Percentiles rank a stretch among this genome's conserved stretches.
Conservation (phyloP, 2,797 vertebrate species). For the Linurgus olivaceus region DNA sequence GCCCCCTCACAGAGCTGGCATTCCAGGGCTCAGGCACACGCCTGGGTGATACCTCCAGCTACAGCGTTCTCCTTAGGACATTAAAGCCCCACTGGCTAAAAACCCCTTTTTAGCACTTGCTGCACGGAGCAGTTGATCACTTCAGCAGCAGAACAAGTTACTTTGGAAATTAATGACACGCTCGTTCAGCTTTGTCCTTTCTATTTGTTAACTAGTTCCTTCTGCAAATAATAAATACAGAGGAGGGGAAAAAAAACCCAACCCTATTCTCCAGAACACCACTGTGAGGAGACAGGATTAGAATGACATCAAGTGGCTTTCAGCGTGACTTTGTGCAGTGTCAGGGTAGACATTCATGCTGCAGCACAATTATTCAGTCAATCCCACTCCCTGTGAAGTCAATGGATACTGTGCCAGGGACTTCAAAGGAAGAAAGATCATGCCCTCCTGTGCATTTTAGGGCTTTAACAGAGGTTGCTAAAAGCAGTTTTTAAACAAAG, state of each 20-base stretch:
- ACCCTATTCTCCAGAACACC: not conserved
- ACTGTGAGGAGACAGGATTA: constrained; percentile 8
- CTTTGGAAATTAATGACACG: constrained; percentile 30
- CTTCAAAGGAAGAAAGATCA: constrained; percentile 62
- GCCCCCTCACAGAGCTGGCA: not conserved
- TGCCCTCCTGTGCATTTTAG: constrained; percentile 56
- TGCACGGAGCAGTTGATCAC: not conserved
- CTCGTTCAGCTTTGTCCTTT: not conserved
- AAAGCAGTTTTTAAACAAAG: constrained; percentile 60
- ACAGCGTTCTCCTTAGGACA: not conserved
- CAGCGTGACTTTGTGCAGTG: constrained; percentile 41
- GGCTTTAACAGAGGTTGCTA: constrained; percentile 34
- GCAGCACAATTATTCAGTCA: constrained; percentile 49
- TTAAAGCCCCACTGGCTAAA: not conserved
- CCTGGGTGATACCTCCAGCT: not conserved
- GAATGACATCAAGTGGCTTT: constrained; percentile 52
- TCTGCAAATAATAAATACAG: constrained; percentile 35
- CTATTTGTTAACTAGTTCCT: constrained; percentile 31
- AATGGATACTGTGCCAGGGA: constrained; percentile 51
- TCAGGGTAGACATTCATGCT: constrained; percentile 35
- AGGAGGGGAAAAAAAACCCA: not conserved
- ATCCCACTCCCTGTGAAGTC: constrained; percentile 49
- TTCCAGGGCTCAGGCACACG: not conserved
- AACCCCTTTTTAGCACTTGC: not conserved
- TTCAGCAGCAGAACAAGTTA: not conserved